Base-by-base conservation (phyloP, 2,888 invertebrate genomes). In the Unio delphinus region DNA sequence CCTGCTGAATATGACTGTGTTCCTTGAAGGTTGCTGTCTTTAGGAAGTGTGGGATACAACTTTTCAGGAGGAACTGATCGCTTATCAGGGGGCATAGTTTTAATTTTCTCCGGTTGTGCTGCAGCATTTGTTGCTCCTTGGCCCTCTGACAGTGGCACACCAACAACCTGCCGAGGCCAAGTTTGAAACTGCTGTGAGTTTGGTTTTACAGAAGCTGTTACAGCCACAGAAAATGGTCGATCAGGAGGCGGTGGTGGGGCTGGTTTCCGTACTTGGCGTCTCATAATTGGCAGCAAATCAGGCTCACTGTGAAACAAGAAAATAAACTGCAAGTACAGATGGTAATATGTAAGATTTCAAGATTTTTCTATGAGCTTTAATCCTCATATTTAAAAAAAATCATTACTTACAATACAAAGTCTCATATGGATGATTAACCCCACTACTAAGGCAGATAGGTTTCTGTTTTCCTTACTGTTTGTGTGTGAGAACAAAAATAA, bases 181-280 rank as follows among this genome's bases (percentile, higher is more conserved):
- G 82, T 82, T 68, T 78, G 78, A 65, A 61, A 69, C 64, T 69
- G 76, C 64, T 73, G 74, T 15, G 67, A 23, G 30, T 69, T 70
- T 20, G 70, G 74, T 70, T 74, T 80, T 23, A 76, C 67, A 23
- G 78, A 74, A 20, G 86, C 84, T 23, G 83, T 81, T 11, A 85
- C 85, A 11, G 84, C 84, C 23, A 84, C 84, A 55, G 79, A 78
- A 73, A 82, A 83, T 0, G 85, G 81, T 55, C 83, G 70, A 28
- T 86, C 86, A 15, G 84, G 83, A 7, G 84, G 84, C 54, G 85
- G 85, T 28, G 81, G 81, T 8, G 86, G 86, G 18, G 87, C 87
- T 54, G 85, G 85, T 68, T 87, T 87, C 67, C 82, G 76, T 30
- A 78, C 73, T 20, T 63, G 64, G 60, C 70, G 59, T 20, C 70